Conservation (phyloP, 2,888 invertebrate genomes). For the Tachystola acroxantha region DNA sequence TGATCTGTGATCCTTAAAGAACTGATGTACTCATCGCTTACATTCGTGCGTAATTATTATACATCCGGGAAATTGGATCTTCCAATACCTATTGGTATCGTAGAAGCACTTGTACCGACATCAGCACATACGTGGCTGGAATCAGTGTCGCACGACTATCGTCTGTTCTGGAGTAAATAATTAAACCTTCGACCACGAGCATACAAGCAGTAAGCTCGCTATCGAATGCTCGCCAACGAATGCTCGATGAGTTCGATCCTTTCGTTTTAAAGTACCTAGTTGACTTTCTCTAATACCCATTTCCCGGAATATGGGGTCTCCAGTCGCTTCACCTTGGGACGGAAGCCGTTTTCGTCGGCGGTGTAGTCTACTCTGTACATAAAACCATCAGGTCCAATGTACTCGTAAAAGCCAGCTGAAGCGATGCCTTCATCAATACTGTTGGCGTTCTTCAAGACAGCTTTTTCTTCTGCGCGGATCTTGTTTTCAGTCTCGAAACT, state of each 20-base stretch:
- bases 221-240: no score
- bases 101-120: no score
- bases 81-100: no score
- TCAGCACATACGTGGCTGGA: no score
- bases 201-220: no score
- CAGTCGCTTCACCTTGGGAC: constrained; percentile 62
- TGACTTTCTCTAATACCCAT: constrained; percentile 67
- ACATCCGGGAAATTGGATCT: no score
- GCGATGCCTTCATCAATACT: constrained; percentile 70
- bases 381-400: constrained; percentile 74
- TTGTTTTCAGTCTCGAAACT: constrained; percentile 77
- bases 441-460: constrained; percentile 68
- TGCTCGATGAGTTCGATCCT: no score
- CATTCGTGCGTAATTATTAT: no score
- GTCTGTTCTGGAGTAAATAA: no score
- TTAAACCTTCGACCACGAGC: no score
- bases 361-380: constrained; percentile 74
- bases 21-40: no score
- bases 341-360: constrained; percentile 73
- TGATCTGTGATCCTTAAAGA: constrained; percentile 29
- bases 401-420: constrained; percentile 71
- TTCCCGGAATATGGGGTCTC: constrained; percentile 71
- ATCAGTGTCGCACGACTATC: no score
- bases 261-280: constrained; percentile 29
- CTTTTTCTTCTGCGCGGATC: constrained; percentile 72